Evolutionary conservation across 2,888 invertebrate species (phyloP).

Genomic region (Empis livida): DNA sequence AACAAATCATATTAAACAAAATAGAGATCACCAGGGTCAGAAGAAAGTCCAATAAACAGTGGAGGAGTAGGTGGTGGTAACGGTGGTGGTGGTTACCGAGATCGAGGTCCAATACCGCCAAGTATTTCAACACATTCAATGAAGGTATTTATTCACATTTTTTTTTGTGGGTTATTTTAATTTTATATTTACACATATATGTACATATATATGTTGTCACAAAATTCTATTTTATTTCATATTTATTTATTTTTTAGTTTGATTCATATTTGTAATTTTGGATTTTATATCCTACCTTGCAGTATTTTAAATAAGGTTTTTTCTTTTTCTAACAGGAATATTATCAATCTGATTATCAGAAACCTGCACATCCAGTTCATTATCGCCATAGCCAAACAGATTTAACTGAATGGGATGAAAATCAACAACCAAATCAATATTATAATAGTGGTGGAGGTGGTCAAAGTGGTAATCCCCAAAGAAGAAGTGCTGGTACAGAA

Average conservation of each 20-base stretch:
- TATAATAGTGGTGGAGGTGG: constrained; percentile 21
- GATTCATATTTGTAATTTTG: too few species aligned
- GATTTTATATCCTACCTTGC: too few species aligned
- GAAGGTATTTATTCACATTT: constrained; percentile 40
- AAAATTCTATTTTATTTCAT: too few species aligned
- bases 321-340: constrained; percentile 37
- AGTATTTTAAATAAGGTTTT: not conserved
- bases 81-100: constrained; percentile 37
- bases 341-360: constrained; percentile 39
- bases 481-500: constrained; percentile 27
- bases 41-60: constrained; percentile 33
- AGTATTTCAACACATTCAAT: constrained; percentile 59
- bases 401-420: constrained; percentile 36
- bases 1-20: constrained; percentile 11
- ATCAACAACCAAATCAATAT: constrained; percentile 31
- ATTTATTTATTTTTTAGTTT: too few species aligned
- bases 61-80: constrained; percentile 16
- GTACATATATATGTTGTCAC: not conserved
- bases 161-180: too few species aligned
- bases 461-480: constrained; percentile 17
- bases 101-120: constrained; percentile 45
- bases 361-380: constrained; percentile 33
- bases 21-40: constrained; percentile 37
- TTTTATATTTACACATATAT: not conserved
- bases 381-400: constrained; percentile 39